These are phyloP conservation scores for Eulithis testata DNA, from an alignment of 2,888 invertebrate species.

Conservation along the genomic window DNA sequence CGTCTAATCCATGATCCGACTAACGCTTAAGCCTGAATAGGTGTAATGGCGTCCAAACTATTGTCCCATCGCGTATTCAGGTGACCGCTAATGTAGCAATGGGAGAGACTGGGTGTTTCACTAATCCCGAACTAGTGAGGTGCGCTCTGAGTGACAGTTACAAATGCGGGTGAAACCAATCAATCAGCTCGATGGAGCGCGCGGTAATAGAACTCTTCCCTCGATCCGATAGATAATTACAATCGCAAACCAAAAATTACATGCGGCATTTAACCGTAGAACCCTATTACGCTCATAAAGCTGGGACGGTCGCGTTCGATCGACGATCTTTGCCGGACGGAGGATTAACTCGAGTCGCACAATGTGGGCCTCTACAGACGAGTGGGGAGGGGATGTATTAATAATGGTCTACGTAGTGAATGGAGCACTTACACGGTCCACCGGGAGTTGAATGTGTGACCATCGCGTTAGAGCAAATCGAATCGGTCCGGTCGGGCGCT, in stretches of 20 bases:
- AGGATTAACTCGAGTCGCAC: constrained; percentile 76
- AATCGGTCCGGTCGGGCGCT: constrained; percentile 72
- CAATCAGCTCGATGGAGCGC: constrained; percentile 76
- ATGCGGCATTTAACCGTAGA: constrained; percentile 78
- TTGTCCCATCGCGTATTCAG: constrained; percentile 35
- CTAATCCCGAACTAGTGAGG: constrained; percentile 68
- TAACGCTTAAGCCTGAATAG: constrained; percentile 8
- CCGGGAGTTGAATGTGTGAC: constrained; percentile 80
- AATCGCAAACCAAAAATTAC: constrained; percentile 83
- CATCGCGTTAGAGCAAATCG: constrained; percentile 81
- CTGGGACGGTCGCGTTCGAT: constrained; percentile 75
- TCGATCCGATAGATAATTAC: constrained; percentile 80
- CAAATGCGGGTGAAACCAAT: constrained; percentile 74
- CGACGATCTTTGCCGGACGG: constrained; percentile 77
- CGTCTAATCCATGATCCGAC: constrained; percentile 7
- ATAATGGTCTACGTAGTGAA: constrained; percentile 80
- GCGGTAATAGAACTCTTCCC: constrained; percentile 81
- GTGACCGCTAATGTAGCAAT: constrained; percentile 49
- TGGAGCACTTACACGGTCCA: constrained; percentile 82
- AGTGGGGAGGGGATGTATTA: constrained; percentile 77
- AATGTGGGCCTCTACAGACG: constrained; percentile 73
- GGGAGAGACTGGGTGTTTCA: constrained; percentile 58
- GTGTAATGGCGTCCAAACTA: constrained; percentile 18
- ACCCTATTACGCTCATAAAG: constrained; percentile 79
- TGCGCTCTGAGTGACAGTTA: constrained; percentile 70